Evolutionary conservation across 2,888 invertebrate genomes (phyloP), one percentile per base, ranked within the genome.

Genomic region (Dysmachus trigonus): DNA sequence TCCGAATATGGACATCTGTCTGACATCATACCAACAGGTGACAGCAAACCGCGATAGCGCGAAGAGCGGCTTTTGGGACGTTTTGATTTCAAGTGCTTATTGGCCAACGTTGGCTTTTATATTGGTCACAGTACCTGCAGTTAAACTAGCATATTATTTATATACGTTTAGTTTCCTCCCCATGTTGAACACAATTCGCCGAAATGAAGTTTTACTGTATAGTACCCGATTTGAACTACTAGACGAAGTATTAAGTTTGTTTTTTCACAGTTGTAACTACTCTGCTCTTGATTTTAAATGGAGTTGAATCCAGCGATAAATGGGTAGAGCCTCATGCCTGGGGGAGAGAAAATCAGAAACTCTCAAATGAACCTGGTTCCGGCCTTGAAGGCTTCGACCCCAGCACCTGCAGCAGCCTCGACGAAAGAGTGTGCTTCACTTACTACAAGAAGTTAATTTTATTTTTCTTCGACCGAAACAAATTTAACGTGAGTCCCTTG

Each of bases 241-340:
- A 6, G 27, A 0, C 7, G 10, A 18, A 10, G 62, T 35, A 15
- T 31, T 30, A 33, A 74, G 30, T 15, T 74, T 30, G 2, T 35
- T 74, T 18, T 74, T 33, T 35, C 1, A n/a, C 74, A 74, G 30
- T 74, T 30, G 8, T 74, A 33, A 10, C 18, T 15, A 74, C 33
- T 15, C 5, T 74, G 10, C 2, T 35, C 3, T 33, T 35, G 35
- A 8, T 74, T 30, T 33, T 30, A 74, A 74, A 35, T 74, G 35
- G 33, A 74, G 74, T 35, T 18, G 62, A 62, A 22, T 18, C n/a
- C 1, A 8, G 2, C n/a, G 47, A 35, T 22, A 22, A 62, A n/a
- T 86, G 86, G 86, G 27, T 73, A 7, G 47, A 82, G 22, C 86
- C 86, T 33, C 22, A 86, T 74, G 86, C 86, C 5, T 86, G 81